Evolutionary conservation across 2,113 vertebrate genomes (phyloP), one percentile per base, ranked within the genome.

Genomic region (Protomyctophum bolini): DNA sequence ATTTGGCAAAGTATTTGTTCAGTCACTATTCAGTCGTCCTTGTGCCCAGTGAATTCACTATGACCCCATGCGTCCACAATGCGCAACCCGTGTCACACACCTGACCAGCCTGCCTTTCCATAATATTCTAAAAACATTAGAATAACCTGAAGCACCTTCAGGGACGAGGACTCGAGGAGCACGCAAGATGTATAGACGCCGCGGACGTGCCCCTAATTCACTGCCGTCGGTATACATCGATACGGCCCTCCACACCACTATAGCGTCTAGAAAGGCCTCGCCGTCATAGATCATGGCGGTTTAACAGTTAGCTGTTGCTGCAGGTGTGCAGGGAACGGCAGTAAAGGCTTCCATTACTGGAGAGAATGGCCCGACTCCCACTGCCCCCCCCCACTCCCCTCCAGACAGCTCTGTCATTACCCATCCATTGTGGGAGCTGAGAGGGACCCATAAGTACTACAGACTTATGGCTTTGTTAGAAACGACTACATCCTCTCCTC

Each of bases 381-480:
- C 71, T 73, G 80, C 33, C 33, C 33, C 33, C 33, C 33, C 33
- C 33, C 33, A 41, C 33, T 41, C 85, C 75, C 87, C 82, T 88
- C 87, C 84, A 91, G 90, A 91, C 86, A 91, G 86, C 64, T 63
- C 86, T 80, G 89, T 91, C 91, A 90, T 90, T 91, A 91, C 80
- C 81, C 83, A 91, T 92, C 90, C 88, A 92, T 93, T 90, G 79
- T 87, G 77, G 84, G 87, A 83, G 85, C 84, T 88, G 85, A 90
- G 86, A 88, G 77, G 84, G 71, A 86, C 86, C 87, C 83, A 83
- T 92, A 91, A 92, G 90, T 91, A 89, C 75, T 71, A 73, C 78
- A 91, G 92, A 92, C 91, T 91, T 92, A 91, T 83, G 81, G 88
- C 89, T 91, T 76, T 88, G 87, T 87, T 90, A 79, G 83, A 82